phyloP scores from a whole-genome alignment of 1,140 invertebrate genomes.

The Ceratosolen solmsi region DNA sequence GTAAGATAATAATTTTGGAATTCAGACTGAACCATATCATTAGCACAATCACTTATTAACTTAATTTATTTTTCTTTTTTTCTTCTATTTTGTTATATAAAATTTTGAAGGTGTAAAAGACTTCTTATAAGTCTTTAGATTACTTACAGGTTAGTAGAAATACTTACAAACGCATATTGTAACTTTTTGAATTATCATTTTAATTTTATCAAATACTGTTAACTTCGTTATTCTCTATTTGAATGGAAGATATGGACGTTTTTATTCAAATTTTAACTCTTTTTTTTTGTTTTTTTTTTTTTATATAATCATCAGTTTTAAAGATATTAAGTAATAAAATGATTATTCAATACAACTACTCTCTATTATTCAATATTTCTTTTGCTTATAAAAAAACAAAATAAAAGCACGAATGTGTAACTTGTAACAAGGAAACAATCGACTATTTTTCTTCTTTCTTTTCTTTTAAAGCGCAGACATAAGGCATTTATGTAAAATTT shows the following conservation, averaged over 20 bases:
- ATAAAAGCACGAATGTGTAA: neutral
- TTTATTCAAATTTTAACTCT: neutral
- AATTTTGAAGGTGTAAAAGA: conserved; percentile 32
- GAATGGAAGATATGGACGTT: neutral
- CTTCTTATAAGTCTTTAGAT: conserved; percentile 34
- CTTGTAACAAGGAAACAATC: too few species aligned
- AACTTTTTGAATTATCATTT: conserved; percentile 36
- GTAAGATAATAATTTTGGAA: conserved; percentile 45
- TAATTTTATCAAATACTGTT: neutral
- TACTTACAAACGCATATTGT: conserved; percentile 3
- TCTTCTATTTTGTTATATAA: neutral
- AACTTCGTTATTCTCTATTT: neutral
- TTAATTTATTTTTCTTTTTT: conserved; percentile 36
- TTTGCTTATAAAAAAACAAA: conserved; percentile 17
- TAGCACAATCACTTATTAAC: conserved; percentile 31
- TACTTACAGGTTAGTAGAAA: conserved; percentile 28
- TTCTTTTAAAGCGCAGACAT: neutral
- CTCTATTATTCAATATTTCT: conserved; percentile 2
- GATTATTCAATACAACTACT: conserved; percentile 11
- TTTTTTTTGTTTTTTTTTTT: too few species aligned
- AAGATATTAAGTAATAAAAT: conserved; percentile 4
- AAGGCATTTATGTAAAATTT: conserved; percentile 23
- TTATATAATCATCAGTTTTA: neutral
- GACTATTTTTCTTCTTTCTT: too few species aligned
- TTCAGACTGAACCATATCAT: conserved; percentile 31